Percentiles rank a stretch among this genome's conserved stretches.
These are phyloP conservation scores for Halcyon smyrnensis DNA, from an alignment of 2,797 vertebrate genomes.

Conservation along the genomic window DNA sequence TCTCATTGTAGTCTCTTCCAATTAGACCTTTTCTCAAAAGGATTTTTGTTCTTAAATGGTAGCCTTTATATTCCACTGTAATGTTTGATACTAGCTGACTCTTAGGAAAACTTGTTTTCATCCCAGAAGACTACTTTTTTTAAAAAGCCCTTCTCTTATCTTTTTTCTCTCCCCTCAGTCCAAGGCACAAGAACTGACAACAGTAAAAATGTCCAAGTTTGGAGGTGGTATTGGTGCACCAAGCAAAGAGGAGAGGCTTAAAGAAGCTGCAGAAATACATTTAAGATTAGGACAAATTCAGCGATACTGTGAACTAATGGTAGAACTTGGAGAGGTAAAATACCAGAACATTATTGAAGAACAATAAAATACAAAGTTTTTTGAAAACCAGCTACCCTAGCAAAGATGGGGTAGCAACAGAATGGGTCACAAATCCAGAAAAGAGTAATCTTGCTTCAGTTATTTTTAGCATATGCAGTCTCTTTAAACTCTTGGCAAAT, in stretches of 20 bases:
- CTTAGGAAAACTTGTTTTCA: background rate
- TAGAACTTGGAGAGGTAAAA: constrained; percentile 95
- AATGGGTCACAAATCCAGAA: background rate
- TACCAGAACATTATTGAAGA: background rate
- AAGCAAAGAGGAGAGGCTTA: constrained; percentile 92
- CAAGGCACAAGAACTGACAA: constrained; percentile 95
- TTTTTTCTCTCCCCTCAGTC: constrained; percentile 78
- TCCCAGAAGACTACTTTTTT: background rate
- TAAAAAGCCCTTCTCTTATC: background rate
- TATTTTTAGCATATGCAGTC: background rate
- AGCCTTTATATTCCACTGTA: background rate
- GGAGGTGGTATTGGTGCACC: constrained; percentile 94
- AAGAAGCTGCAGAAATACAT: constrained; percentile 95
- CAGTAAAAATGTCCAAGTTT: constrained; percentile 97
- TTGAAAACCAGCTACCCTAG: background rate
- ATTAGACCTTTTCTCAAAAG: background rate
- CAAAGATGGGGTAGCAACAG: background rate
- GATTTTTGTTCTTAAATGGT: background rate
- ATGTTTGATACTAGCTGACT: background rate
- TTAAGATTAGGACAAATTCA: constrained; percentile 94
- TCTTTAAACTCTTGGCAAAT: background rate
- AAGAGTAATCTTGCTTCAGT: background rate
- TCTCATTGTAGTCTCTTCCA: background rate
- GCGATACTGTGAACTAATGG: constrained; percentile 97
- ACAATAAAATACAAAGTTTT: background rate